These are phyloP conservation scores for Percopsis omiscomaycus DNA, from an alignment of 2,797 vertebrate species.

Conservation along the genomic window DNA sequence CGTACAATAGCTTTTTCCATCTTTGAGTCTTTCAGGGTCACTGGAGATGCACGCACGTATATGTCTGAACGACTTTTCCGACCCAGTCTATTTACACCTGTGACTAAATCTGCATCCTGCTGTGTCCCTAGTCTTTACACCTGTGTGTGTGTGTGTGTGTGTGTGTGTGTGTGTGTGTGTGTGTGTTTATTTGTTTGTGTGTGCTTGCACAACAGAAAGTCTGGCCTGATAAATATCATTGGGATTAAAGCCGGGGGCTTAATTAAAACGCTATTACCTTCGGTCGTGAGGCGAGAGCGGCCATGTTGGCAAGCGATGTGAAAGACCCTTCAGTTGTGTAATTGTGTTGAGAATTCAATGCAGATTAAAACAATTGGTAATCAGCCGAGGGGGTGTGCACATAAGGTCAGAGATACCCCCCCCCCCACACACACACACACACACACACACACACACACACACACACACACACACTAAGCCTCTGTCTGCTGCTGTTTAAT, in stretches of 20 bases:
- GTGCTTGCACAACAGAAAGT: neutral
- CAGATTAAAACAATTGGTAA: constrained; percentile 68
- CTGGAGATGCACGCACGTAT: constrained; percentile 24
- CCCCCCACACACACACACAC: constrained; percentile 2
- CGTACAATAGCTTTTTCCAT: constrained; percentile 29
- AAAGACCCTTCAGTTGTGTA: constrained; percentile 52
- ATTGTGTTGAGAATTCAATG: constrained; percentile 56
- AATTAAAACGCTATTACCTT: constrained; percentile 80
- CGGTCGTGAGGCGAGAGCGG: constrained; percentile 55
- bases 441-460: constrained; percentile 10
- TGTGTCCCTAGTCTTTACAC: constrained; percentile 22
- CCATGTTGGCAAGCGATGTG: constrained; percentile 59
- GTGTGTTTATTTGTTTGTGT: constrained; percentile 28
- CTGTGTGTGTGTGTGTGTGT: constrained; percentile 13
- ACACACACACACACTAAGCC: neutral
- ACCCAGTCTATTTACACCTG: constrained; percentile 44
- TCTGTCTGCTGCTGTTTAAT: too few species aligned
- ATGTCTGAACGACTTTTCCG: constrained; percentile 35
- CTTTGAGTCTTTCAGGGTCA: constrained; percentile 41
- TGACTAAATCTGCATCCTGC: constrained; percentile 42
- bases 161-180: constrained; percentile 8
- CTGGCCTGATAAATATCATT: constrained; percentile 70
- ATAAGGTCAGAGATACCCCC: too few species aligned
- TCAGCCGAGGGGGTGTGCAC: constrained; percentile 40
- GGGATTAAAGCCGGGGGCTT: constrained; percentile 74